Evolutionary conservation across 2,113 vertebrate species (phyloP).

Genomic region (Nettapus auritus): DNA sequence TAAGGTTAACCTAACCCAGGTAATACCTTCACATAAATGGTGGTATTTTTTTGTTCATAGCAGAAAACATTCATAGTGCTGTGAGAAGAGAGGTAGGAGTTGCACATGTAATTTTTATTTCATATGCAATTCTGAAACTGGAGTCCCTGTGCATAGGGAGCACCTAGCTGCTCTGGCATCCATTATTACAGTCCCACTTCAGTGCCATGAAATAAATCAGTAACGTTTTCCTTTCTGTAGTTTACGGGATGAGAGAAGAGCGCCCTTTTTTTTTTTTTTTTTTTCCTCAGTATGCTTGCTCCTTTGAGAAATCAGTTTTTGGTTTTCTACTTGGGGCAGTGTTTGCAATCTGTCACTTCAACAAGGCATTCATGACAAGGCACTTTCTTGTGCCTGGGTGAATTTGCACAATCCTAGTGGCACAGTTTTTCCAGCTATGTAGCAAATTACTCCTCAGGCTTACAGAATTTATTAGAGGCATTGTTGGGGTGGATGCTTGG

Average conservation of each 20-base stretch:
- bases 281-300: not conserved
- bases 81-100: not conserved
- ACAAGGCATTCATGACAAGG: not conserved
- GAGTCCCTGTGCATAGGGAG: not conserved
- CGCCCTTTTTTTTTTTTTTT: not conserved
- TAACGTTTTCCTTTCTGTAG: not conserved
- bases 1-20: not conserved
- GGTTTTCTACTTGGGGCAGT: not conserved
- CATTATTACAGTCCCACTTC: not conserved
- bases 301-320: slow-evolving; percentile 51
- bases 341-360: slow-evolving; percentile 6
- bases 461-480: not conserved
- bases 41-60: not conserved
- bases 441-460: not conserved
- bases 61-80: not conserved
- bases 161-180: not conserved
- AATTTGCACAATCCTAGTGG: not conserved
- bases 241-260: not conserved
- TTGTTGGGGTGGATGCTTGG: not conserved
- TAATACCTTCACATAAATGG: not conserved
- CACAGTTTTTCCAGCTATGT: not conserved
- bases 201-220: not conserved
- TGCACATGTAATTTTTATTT: not conserved
- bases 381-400: not conserved
- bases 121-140: not conserved